Conservation (phyloP, 2,797 vertebrate species). For the Streptopelia turtur region DNA sequence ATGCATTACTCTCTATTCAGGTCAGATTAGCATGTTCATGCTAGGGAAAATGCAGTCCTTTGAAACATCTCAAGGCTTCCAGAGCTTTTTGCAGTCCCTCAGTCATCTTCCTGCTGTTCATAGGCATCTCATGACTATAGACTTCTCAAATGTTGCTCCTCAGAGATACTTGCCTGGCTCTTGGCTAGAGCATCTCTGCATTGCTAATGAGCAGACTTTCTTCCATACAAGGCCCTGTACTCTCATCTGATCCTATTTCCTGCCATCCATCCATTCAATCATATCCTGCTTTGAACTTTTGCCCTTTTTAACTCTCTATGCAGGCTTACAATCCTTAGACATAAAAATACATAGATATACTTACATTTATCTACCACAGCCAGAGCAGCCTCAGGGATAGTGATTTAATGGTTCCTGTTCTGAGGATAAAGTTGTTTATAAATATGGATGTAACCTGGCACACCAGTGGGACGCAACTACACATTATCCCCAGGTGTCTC, state of each 20-base stretch:
- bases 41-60: not conserved
- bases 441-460: constrained; percentile 75
- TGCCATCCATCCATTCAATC: constrained; percentile 1
- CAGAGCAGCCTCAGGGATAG: constrained; percentile 69
- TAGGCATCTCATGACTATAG: not conserved
- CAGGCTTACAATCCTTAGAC: constrained; percentile 46
- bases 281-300: constrained; percentile 50
- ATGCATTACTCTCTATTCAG: not conserved
- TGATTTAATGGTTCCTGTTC: constrained; percentile 70
- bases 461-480: constrained; percentile 44
- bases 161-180: not conserved
- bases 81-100: not conserved
- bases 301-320: constrained; percentile 51
- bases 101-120: not conserved
- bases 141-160: not conserved
- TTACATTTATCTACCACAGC: constrained; percentile 68
- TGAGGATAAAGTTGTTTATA: constrained; percentile 76
- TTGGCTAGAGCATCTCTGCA: constrained; percentile 35
- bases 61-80: constrained; percentile 27
- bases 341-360: constrained; percentile 47
- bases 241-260: constrained; percentile 39
- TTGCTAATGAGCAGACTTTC: constrained; percentile 30
- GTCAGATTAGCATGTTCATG: not conserved
- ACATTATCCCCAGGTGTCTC: constrained; percentile 58
- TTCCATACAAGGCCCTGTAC: not conserved